phyloP scores from a whole-genome alignment of 2,797 vertebrate species.

The Gambusia yucatana region DNA sequence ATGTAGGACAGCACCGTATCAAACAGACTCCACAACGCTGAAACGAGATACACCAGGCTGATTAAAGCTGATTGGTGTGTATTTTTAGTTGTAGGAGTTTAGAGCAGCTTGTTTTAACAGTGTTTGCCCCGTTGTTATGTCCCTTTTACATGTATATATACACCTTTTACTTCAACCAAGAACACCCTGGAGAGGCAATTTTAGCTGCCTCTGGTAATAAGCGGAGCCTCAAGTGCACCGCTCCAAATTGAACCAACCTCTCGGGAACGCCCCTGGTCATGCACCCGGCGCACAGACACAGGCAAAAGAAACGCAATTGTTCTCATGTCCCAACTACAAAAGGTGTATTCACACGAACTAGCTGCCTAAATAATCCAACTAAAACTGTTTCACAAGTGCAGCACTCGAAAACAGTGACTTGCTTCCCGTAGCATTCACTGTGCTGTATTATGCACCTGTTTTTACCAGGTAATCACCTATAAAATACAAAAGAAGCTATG shows the following conservation, averaged over 20 bases:
- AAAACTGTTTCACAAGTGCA: conserved; percentile 30
- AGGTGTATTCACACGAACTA: conserved; percentile 31
- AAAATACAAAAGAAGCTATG: conserved; percentile 16
- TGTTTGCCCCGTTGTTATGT: not conserved
- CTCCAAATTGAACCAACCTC: conserved; percentile 75
- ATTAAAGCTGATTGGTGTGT: conserved; percentile 29
- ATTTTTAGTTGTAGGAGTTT: conserved; percentile 17
- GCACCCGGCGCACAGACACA: conserved; percentile 75
- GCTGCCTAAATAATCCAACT: conserved; percentile 27
- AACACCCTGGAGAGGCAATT: conserved; percentile 19
- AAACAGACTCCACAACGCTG: conserved; percentile 36
- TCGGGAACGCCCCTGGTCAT: conserved; percentile 85
- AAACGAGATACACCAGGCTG: conserved; percentile 48
- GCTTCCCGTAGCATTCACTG: conserved; percentile 18
- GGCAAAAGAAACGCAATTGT: conserved; percentile 68
- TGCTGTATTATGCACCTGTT: conserved; percentile 51
- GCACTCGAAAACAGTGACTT: conserved; percentile 29
- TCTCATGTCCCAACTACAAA: conserved; percentile 77
- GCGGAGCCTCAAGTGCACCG: conserved; percentile 68
- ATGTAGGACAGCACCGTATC: conserved; percentile 27
- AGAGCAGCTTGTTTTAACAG: not conserved
- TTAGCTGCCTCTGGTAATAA: conserved; percentile 55
- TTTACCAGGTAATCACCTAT: conserved; percentile 36
- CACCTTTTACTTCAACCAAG: conserved; percentile 3
- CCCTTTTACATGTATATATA: not conserved